Evolutionary conservation across 30 jellyfish, hydroid and myxozoan genomes (phyloP).

Genomic region (Aurelia aurita): DNA sequence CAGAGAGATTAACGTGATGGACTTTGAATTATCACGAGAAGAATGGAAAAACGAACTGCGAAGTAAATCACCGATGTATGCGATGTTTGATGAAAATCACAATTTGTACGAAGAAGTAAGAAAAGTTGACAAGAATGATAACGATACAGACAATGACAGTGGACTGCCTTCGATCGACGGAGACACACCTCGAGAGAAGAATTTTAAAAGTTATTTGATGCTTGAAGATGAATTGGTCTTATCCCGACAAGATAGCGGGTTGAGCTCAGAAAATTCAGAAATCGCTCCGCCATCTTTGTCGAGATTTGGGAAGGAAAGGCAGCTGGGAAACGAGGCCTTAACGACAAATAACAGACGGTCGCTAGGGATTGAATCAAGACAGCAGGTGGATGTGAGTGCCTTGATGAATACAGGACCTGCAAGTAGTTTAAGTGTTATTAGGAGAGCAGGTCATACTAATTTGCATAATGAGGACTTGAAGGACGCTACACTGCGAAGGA

Average conservation of each 20-base stretch:
- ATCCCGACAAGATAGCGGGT: slow-evolving; percentile 63
- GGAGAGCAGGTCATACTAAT: not conserved
- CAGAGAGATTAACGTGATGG: slow-evolving; percentile 2
- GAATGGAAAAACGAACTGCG: slow-evolving; percentile 61
- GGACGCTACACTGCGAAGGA: too few relatives aligned
- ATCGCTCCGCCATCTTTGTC: slow-evolving; percentile 39
- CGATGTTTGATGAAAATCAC: slow-evolving; percentile 43
- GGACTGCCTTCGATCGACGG: slow-evolving; percentile 77
- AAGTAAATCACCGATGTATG: slow-evolving; percentile 51
- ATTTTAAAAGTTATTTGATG: not conserved
- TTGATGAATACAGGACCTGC: slow-evolving; percentile 9
- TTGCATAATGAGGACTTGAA: not conserved
- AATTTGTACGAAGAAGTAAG: slow-evolving; percentile 1
- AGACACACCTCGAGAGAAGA: slow-evolving; percentile 49
- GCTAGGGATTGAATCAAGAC: slow-evolving; percentile 21
- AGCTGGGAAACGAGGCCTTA: slow-evolving; percentile 9
- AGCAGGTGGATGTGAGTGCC: slow-evolving; percentile 56
- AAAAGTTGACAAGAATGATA: slow-evolving; percentile 13
- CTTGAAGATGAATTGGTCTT: slow-evolving; percentile 5
- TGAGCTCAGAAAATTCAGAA: slow-evolving; percentile 61
- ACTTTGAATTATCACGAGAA: slow-evolving; percentile 34
- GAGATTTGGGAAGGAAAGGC: slow-evolving; percentile 9
- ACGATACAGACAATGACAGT: slow-evolving; percentile 73
- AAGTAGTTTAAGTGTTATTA: too few relatives aligned
- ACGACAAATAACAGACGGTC: slow-evolving; percentile 69